Base-by-base conservation (phyloP, 2,113 vertebrate species). In the Gymnocephalus cernua region DNA sequence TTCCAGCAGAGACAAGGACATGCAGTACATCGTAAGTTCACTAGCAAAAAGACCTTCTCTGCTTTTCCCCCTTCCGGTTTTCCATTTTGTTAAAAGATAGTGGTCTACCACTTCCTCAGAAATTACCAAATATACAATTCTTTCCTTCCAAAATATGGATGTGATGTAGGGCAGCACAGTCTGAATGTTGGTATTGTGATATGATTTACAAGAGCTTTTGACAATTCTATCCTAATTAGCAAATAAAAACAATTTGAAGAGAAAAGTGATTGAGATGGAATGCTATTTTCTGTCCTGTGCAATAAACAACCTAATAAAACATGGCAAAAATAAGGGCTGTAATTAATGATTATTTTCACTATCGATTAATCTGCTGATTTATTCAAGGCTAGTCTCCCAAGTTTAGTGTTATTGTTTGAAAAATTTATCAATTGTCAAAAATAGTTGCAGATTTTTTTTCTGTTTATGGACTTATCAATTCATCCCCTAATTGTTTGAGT, bases 1-100 rank as follows among this genome's bases (percentile, higher is more conserved):
- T 38, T 86, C 91, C 80, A 92, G 74, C 86, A 89, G 87, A 83
- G 90, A 94, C 83, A 92, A 87, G 88, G 92, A 93, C 65, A 85
- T 74, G 54, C 74, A 79, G 68, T 88, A 94, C 74, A 91, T 35
- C 9, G 93, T 95, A 85, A 92, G 94, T 93, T 81, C 80, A 69
- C 51, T 10, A 59, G 57, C 63, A 65, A 25, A 57, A 72, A 50
- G 10, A n/a, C 19, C 25, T 65, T 65, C 68, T 65, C n/a, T 66
- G 25, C n/a, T 63, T 53, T n/a, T 19, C 45, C 29, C 21, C 41
- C 21, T 19, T 45, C 29, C 54, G n/a, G n/a, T 57, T 61, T 41
- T 27, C 32, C 3, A 19, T 50, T 72, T 74, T 61, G 3, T 70
- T 38, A 38, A 45, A 15, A 59, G 14, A 27, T 11, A 62, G 3